Evolutionary conservation across 2,113 vertebrate genomes (phyloP).

Genomic region (Gopherus flavomarginatus): DNA sequence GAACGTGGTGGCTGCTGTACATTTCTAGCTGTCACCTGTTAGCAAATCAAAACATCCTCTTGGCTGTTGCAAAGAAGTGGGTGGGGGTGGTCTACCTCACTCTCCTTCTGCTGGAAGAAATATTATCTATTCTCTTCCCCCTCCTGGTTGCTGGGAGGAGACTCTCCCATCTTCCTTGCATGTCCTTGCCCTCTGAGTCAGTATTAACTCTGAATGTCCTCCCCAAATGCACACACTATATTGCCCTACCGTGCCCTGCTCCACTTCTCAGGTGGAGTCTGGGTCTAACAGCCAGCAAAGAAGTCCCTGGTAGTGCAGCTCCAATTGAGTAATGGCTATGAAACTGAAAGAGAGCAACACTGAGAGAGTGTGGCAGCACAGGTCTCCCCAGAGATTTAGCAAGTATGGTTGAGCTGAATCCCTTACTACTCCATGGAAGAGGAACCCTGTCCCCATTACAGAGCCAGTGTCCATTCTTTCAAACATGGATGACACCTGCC

Average conservation of each 20-base stretch:
- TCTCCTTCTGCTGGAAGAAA: constrained; percentile 4
- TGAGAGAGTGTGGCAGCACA: accelerated
- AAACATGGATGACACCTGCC: background rate
- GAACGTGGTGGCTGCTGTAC: background rate
- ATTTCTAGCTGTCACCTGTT: constrained; percentile 1
- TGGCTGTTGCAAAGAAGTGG: background rate
- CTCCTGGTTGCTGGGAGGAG: accelerated
- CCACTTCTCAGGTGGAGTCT: background rate
- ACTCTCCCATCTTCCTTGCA: background rate
- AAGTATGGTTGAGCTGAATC: background rate
- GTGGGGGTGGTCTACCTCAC: background rate
- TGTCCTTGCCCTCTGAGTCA: background rate
- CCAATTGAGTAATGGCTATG: background rate
- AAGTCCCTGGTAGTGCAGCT: background rate
- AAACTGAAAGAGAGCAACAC: background rate
- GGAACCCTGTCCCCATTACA: accelerated
- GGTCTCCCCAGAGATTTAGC: background rate
- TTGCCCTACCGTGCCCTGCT: background rate
- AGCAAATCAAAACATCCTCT: constrained; percentile 8
- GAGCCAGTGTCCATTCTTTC: background rate
- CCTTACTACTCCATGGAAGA: background rate
- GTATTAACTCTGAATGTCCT: background rate
- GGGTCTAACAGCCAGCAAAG: background rate
- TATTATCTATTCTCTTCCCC: background rate
- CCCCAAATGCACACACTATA: too few species aligned